Conservation (phyloP, 2,888 invertebrate genomes). For the Troides oblongomaculatus region DNA sequence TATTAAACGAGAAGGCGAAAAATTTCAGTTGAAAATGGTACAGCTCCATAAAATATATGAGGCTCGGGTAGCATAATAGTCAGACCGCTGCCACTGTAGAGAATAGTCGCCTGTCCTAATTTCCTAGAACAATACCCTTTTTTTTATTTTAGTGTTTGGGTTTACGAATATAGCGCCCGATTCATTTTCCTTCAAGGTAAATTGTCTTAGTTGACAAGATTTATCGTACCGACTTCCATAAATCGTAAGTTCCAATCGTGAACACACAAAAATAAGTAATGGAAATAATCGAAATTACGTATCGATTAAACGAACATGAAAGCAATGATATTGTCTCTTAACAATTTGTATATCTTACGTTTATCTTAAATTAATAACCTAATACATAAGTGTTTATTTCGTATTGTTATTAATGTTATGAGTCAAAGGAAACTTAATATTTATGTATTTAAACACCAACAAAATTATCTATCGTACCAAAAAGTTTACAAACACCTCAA, state of each 20-base stretch:
- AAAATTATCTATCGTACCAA: no score
- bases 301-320: neutral
- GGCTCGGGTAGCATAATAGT: slow-evolving; percentile 17
- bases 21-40: slow-evolving; percentile 8
- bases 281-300: neutral
- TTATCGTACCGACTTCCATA: neutral
- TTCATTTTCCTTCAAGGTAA: slow-evolving; percentile 4
- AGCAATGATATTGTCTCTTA: no score
- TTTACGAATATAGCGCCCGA: slow-evolving; percentile 4
- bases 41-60: slow-evolving; percentile 11
- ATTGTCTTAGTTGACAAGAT: slow-evolving; percentile 1
- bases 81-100: slow-evolving; percentile 19
- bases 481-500: no score
- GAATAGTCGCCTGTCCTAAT: slow-evolving; percentile 24
- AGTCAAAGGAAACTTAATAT: no score
- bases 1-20: neutral
- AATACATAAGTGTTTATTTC: no score
- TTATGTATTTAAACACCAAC: no score
- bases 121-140: slow-evolving; percentile 24
- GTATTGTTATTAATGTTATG: no score
- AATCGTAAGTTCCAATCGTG: neutral
- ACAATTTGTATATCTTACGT: no score
- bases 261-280: neutral
- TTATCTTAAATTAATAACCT: no score
- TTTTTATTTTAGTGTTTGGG: slow-evolving; percentile 22